Evolutionary conservation across 2,113 vertebrate genomes (phyloP).

Genomic region (Melierax canorus): DNA sequence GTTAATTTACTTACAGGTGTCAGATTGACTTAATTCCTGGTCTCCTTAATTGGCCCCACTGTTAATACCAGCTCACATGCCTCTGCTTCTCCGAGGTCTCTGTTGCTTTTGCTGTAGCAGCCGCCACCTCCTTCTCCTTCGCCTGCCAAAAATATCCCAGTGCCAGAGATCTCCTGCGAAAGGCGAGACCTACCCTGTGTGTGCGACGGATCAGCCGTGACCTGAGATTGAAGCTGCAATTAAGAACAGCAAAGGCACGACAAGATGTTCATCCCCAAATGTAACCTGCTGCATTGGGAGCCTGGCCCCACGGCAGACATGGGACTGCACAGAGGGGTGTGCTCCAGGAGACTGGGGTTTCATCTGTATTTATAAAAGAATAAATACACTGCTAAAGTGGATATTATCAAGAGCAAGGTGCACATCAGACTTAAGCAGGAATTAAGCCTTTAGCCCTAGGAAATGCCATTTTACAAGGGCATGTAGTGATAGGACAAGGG

Average conservation of each 20-base stretch:
- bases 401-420: not conserved
- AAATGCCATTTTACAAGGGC: not conserved
- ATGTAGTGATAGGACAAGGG: too few species aligned
- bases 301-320: not conserved
- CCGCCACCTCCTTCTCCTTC: not conserved
- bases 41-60: not conserved
- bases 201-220: rapidly evolving
- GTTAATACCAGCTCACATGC: not conserved
- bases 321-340: rapidly evolving
- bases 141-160: not conserved
- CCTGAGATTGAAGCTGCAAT: not conserved
- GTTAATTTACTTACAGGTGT: slow-evolving; percentile 1
- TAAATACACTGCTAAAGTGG: rapidly evolving
- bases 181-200: rapidly evolving
- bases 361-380: not conserved
- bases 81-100: not conserved
- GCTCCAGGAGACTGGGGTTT: rapidly evolving
- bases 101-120: not conserved
- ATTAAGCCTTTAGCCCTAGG: not conserved
- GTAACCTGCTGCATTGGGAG: rapidly evolving
- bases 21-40: not conserved
- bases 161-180: rapidly evolving
- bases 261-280: not conserved
- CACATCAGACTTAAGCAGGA: not conserved
- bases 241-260: rapidly evolving